Evolutionary conservation across 2,888 invertebrate genomes (phyloP).

Genomic region (Caradrina kadenii): DNA sequence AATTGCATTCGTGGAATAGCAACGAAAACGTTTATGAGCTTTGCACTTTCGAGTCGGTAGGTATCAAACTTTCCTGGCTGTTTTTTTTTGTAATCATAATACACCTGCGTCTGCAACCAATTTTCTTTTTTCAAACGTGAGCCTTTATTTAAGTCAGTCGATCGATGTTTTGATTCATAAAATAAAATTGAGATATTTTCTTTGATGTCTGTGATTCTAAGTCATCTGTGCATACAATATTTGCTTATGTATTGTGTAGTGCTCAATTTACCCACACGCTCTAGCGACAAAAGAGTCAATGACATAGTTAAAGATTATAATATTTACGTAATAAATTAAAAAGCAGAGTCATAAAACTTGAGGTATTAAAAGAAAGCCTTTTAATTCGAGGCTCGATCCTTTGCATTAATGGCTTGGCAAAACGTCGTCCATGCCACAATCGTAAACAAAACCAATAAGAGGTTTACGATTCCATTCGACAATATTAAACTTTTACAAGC

Average conservation of each 20-base stretch:
- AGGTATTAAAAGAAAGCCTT: conserved; percentile 30
- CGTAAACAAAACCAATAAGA: conserved; percentile 87
- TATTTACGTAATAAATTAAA: conserved; percentile 36
- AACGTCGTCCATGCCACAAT: conserved; percentile 78
- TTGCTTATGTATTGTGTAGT: conserved; percentile 24
- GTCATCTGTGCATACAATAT: conserved; percentile 28
- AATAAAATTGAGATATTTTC: conserved; percentile 11
- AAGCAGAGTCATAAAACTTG: conserved; percentile 19
- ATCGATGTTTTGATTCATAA: conserved; percentile 7
- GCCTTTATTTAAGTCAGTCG: conserved; percentile 19
- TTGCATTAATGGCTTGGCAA: conserved; percentile 74
- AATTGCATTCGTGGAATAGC: conserved; percentile 45
- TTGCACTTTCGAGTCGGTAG: conserved; percentile 27
- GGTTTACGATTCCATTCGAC: conserved; percentile 87
- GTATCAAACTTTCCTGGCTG: conserved; percentile 11
- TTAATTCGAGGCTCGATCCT: conserved; percentile 57
- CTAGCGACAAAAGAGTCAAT: conserved; percentile 13
- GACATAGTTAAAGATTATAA: conserved; percentile 3
- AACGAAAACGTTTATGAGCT: conserved; percentile 42
- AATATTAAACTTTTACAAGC: conserved; percentile 88
- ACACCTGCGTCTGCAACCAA: not conserved
- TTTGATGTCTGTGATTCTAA: conserved; percentile 7
- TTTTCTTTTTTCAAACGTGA: conserved; percentile 5
- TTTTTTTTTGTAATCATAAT: conserved; percentile 26
- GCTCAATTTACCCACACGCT: conserved; percentile 13